Percentiles rank a stretch among this genome's conserved stretches.
These are phyloP conservation scores for pig (Sus scrofa) DNA, from an alignment of 2,113 vertebrate species.

Conservation along the genomic window DNA sequence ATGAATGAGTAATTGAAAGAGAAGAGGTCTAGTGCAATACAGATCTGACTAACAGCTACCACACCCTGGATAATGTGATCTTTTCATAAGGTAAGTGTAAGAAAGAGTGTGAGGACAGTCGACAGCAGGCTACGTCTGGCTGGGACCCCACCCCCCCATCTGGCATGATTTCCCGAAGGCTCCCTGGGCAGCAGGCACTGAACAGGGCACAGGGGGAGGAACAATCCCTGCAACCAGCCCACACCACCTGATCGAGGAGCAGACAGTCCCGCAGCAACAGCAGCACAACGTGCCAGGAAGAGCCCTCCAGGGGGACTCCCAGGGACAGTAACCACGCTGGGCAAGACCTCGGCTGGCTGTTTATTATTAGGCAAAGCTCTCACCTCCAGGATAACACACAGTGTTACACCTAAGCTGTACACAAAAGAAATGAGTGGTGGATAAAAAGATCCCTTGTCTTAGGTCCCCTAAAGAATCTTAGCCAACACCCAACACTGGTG, in stretches of 20 bases:
- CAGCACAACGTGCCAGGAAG: rapidly evolving
- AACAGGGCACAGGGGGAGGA: background rate
- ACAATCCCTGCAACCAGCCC: background rate
- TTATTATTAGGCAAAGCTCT: background rate
- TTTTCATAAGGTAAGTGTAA: background rate
- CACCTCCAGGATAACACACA: background rate
- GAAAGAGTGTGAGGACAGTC: background rate
- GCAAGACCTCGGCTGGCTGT: background rate
- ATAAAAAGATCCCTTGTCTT: background rate
- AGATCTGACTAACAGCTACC: background rate
- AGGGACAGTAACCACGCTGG: background rate
- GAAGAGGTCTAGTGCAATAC: background rate
- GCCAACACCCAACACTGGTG: background rate
- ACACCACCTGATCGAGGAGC: background rate
- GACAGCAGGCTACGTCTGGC: background rate
- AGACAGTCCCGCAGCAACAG: background rate
- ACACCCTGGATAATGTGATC: background rate
- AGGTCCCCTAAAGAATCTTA: background rate
- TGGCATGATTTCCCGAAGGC: background rate
- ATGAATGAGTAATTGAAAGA: background rate
- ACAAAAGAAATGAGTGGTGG: background rate
- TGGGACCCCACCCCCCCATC: background rate
- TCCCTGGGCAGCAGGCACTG: background rate
- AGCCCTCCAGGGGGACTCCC: no score
- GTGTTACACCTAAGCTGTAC: background rate